Evolutionary conservation across 2,888 invertebrate genomes (phyloP).

Genomic region (Bursaphelenchus okinawaensis): DNA sequence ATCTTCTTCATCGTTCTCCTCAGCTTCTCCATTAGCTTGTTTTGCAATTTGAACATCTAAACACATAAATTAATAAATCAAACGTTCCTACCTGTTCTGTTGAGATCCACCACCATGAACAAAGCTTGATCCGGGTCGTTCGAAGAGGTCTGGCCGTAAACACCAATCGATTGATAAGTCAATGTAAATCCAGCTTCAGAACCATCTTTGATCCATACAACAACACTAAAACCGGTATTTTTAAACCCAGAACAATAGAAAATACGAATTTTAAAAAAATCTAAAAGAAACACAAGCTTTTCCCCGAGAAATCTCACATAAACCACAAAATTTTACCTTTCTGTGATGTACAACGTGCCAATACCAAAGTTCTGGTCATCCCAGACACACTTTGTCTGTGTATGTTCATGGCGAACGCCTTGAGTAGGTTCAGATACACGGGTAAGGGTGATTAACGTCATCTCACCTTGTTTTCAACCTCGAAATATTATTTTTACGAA

Average conservation of each 20-base stretch:
- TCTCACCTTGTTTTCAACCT: background rate
- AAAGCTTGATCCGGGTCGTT: constrained; percentile 67
- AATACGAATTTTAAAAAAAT: too few species aligned
- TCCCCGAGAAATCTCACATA: too few species aligned
- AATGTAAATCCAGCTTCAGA: constrained; percentile 66
- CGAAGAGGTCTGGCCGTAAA: constrained; percentile 69
- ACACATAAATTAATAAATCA: constrained; percentile 18
- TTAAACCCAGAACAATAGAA: background rate
- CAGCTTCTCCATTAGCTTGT: constrained; percentile 22
- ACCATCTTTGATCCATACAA: constrained; percentile 15
- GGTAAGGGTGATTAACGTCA: background rate
- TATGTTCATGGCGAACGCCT: constrained; percentile 35
- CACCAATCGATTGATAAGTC: constrained; percentile 70
- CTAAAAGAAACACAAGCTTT: too few species aligned
- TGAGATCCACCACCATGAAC: constrained; percentile 70
- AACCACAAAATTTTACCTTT: constrained; percentile 28
- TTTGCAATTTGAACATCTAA: constrained; percentile 34
- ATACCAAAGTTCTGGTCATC: constrained; percentile 34
- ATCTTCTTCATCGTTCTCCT: constrained; percentile 31
- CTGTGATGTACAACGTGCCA: constrained; percentile 43
- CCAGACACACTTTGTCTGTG: constrained; percentile 33
- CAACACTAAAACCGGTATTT: constrained; percentile 10
- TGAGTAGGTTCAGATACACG: constrained; percentile 30
- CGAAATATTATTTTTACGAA: background rate
- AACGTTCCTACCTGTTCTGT: constrained; percentile 32